Percentiles rank a stretch among this genome's conserved stretches.
Conservation (phyloP, 2,888 invertebrate species). For the Formica aserva region DNA sequence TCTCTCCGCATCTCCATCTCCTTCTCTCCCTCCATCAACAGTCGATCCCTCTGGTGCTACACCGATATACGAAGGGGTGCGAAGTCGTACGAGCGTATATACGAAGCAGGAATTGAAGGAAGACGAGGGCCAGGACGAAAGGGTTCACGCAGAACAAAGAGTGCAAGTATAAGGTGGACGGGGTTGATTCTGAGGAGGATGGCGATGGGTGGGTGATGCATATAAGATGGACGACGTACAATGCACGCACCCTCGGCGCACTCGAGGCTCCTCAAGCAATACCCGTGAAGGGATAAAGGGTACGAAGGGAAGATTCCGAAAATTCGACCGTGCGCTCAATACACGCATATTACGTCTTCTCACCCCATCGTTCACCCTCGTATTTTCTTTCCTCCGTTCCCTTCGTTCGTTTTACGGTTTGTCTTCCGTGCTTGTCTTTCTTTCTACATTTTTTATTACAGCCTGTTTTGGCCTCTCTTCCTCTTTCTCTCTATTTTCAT, state of each 20-base stretch:
- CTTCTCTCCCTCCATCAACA: slow-evolving; percentile 63
- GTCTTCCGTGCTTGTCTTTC: slow-evolving; percentile 13
- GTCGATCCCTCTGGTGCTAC: slow-evolving; percentile 74
- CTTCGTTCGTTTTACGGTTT: slow-evolving; percentile 46
- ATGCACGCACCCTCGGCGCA: slow-evolving; percentile 84
- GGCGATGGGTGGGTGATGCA: slow-evolving; percentile 83
- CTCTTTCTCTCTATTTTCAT: not conserved
- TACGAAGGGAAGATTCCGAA: slow-evolving; percentile 82
- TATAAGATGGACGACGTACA: slow-evolving; percentile 85
- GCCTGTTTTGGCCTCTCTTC: slow-evolving; percentile 38
- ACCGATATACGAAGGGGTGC: slow-evolving; percentile 82
- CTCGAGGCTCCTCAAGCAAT: slow-evolving; percentile 85
- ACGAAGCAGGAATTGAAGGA: slow-evolving; percentile 76
- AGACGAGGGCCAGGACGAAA: slow-evolving; percentile 76
- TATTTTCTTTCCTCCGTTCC: slow-evolving; percentile 72
- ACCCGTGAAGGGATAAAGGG: slow-evolving; percentile 74
- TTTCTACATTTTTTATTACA: slow-evolving; percentile 51
- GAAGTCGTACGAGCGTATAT: slow-evolving; percentile 83
- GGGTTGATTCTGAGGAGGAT: slow-evolving; percentile 71
- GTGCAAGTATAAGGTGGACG: slow-evolving; percentile 85
- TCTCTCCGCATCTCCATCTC: slow-evolving; percentile 57
- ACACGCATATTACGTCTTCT: slow-evolving; percentile 71
- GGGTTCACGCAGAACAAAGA: slow-evolving; percentile 83
- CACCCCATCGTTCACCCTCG: slow-evolving; percentile 64
- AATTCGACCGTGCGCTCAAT: slow-evolving; percentile 84